Percentiles rank a stretch among this genome's conserved stretches.
Evolutionary conservation across 2,888 invertebrate genomes (phyloP).

Genomic region (Aromia moschata): DNA sequence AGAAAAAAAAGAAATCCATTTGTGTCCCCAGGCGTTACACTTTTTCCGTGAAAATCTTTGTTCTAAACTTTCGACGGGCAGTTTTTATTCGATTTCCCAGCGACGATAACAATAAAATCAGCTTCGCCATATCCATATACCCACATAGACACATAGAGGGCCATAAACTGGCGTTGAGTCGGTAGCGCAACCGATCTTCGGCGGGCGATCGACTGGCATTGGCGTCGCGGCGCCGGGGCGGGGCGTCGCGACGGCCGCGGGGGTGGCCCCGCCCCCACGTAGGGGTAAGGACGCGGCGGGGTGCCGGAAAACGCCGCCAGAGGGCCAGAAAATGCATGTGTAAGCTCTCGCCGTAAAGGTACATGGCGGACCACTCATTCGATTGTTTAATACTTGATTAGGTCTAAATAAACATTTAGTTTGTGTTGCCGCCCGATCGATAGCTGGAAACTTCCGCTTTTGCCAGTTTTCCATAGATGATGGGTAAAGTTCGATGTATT

Average conservation of each 20-base stretch:
- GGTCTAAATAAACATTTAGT: slow-evolving; percentile 46
- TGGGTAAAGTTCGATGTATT: slow-evolving; percentile 49
- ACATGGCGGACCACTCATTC: slow-evolving; percentile 53
- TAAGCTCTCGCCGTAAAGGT: slow-evolving; percentile 51
- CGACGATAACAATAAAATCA: no score
- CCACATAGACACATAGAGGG: no score
- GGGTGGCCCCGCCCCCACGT: slow-evolving; percentile 30
- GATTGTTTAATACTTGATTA: slow-evolving; percentile 49
- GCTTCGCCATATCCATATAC: no score
- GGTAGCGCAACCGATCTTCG: background rate
- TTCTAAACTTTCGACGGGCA: no score
- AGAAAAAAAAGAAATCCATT: no score
- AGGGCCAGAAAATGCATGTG: slow-evolving; percentile 54
- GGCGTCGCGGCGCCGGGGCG: slow-evolving; percentile 39
- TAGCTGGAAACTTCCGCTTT: slow-evolving; percentile 33
- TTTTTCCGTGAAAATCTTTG: no score
- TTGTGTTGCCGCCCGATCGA: slow-evolving; percentile 37
- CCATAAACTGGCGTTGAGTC: background rate
- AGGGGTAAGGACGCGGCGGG: slow-evolving; percentile 51
- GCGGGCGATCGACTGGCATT: slow-evolving; percentile 27
- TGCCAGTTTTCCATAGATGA: slow-evolving; percentile 40
- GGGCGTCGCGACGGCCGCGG: slow-evolving; percentile 41
- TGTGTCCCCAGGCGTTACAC: no score
- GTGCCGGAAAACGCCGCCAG: slow-evolving; percentile 53
- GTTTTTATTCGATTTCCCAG: no score